Evolutionary conservation across 2,888 invertebrate species (phyloP), one percentile per base, ranked within the genome.

Genomic region (Caradrina clavipalpis): DNA sequence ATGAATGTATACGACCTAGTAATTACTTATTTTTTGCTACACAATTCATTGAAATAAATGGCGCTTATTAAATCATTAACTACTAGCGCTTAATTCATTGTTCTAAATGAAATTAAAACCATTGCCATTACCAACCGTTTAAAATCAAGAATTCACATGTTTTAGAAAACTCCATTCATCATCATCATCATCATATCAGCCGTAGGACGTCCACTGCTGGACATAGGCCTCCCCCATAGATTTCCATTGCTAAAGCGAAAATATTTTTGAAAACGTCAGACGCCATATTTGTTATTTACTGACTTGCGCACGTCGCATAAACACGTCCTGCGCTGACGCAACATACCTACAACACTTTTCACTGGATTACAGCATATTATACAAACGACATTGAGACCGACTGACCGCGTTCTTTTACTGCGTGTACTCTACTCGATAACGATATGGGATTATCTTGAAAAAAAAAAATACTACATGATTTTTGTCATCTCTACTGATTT

Each of bases 331-430:
- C 87, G 76, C 85, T 92, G 89, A 91, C 89, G 92, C 87, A 92
- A 93, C 78, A 51, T 55, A 35, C 42, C 67, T 69, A 76, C 83
- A 82, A 79, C 80, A 84, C 89, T 88, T 91, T 90, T 88, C 91
- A 83, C 89, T 81, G 73, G 78, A 85, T 91, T 92, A 91, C 89
- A 81, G 85, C 84, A 86, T 86, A 87, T 90, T 91, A 92, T 89
- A 89, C 89, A 90, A 88, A 86, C 87, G 93, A 92, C 93, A 91
- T 92, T 93, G 92, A 92, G 87, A 90, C 92, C 90, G 86, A 92
- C 84, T 93, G 91, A 93, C 93, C 92, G 91, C 86, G 83, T 88
- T 92, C 70, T 73, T 78, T 55, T 71, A 55, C 54, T 69, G 71
- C 58, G 72, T 69, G 74, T 56, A 53, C 42, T 21, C 11, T 26